Percentiles rank a stretch among this genome's conserved stretches.
phyloP scores from a whole-genome alignment of 2,113 vertebrate genomes.

The Perognathus longimembris region DNA sequence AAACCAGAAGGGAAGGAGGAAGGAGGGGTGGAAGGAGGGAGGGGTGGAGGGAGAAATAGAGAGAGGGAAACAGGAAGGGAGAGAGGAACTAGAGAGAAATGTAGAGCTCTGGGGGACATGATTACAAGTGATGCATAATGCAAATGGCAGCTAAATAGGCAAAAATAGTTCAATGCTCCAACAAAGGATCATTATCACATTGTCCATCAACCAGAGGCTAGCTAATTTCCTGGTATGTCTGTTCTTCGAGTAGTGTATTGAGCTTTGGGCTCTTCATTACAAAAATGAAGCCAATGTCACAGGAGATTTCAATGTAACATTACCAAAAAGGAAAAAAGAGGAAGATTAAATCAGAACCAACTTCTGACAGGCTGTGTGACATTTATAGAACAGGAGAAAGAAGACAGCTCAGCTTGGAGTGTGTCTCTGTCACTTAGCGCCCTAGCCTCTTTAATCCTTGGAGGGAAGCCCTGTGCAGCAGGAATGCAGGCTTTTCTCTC shows the following conservation, averaged over 20 bases:
- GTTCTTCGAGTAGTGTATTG: constrained; percentile 16
- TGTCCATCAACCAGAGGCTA: too few relatives aligned
- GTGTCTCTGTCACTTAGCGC: not conserved
- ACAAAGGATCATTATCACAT: too few relatives aligned
- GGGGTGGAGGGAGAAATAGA: accelerated
- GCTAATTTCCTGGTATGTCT: not conserved
- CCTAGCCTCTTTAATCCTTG: not conserved
- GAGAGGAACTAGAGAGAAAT: not conserved
- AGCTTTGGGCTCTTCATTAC: not conserved
- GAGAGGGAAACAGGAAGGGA: accelerated
- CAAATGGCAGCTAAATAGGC: not conserved
- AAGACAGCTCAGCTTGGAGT: not conserved
- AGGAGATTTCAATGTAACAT: not conserved
- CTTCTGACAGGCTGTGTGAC: not conserved
- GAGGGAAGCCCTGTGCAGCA: not conserved
- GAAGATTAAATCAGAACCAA: not conserved
- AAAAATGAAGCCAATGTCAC: not conserved
- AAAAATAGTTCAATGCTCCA: not conserved
- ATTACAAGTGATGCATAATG: not conserved
- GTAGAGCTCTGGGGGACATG: not conserved
- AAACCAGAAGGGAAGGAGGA: not conserved
- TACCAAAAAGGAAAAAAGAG: not conserved
- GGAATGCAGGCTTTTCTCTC: not conserved
- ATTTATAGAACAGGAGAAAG: not conserved
- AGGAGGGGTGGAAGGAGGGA: accelerated